phyloP scores from a whole-genome alignment of 2,113 vertebrate genomes.

The Panthera uncia region DNA sequence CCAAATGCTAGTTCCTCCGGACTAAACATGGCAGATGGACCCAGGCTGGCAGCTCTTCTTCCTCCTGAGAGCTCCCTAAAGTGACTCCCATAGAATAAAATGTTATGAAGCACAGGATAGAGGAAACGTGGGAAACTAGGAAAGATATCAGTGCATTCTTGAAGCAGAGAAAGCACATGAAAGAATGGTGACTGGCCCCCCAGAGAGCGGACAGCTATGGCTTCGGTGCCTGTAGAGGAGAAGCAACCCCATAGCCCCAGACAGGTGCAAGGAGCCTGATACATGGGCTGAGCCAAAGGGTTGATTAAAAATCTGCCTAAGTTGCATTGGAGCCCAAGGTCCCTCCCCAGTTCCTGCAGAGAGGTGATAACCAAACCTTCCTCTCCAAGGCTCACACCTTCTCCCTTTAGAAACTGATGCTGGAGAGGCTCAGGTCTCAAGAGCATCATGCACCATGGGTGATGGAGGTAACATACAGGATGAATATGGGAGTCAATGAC shows the following conservation, averaged over 20 bases:
- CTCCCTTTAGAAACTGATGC: not conserved
- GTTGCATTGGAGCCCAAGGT: not conserved
- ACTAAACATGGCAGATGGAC: not conserved
- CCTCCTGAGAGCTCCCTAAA: not conserved
- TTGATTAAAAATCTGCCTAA: not conserved
- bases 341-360: not conserved
- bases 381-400: not conserved
- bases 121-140: not conserved
- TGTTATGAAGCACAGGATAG: not conserved
- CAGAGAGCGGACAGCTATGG: not conserved
- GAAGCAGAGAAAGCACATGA: not conserved
- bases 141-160: not conserved
- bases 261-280: too few species aligned
- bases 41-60: not conserved
- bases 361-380: not conserved
- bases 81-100: not conserved
- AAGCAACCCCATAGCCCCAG: not conserved
- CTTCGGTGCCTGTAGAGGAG: not conserved
- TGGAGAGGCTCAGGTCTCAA: not conserved
- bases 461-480: not conserved
- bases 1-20: not conserved
- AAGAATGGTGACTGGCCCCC: not conserved
- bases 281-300: not conserved
- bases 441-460: rapidly evolving
- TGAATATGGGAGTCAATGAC: not conserved